phyloP scores from a whole-genome alignment of 1,140 invertebrate genomes.

The Coptotermes formosanus region DNA sequence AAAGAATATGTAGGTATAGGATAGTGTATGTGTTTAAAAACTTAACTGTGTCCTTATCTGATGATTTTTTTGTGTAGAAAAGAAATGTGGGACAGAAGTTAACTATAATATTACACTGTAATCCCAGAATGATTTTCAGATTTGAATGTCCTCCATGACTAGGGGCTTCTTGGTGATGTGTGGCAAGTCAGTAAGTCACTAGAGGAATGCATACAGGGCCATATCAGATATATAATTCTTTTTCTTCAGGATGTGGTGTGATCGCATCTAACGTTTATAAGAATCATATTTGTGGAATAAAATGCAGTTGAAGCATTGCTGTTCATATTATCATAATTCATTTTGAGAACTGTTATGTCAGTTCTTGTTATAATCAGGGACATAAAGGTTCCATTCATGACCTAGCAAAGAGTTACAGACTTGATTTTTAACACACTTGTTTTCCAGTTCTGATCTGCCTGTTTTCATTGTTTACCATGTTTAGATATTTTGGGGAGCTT shows the following conservation, averaged over 20 bases:
- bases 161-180: not conserved
- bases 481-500: too few species aligned
- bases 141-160: not conserved
- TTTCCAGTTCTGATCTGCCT: too few species aligned
- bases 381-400: not conserved
- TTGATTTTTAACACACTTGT: too few species aligned
- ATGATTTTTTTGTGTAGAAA: not conserved
- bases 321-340: not conserved
- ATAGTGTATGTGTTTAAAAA: not conserved
- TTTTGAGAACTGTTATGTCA: not conserved
- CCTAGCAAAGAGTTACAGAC: not conserved
- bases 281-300: not conserved
- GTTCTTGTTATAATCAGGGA: not conserved
- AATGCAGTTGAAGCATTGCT: not conserved
- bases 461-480: too few species aligned
- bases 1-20: not conserved
- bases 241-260: too few species aligned
- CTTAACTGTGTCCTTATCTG: not conserved
- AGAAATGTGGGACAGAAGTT: not conserved
- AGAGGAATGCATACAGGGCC: not conserved
- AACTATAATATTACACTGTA: not conserved
- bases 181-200: not conserved
- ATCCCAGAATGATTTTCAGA: not conserved
- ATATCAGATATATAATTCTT: not conserved
- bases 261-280: not conserved